These are phyloP conservation scores for Microtus pennsylvanicus DNA, from an alignment of 2,113 vertebrate genomes.

Conservation along the genomic window DNA sequence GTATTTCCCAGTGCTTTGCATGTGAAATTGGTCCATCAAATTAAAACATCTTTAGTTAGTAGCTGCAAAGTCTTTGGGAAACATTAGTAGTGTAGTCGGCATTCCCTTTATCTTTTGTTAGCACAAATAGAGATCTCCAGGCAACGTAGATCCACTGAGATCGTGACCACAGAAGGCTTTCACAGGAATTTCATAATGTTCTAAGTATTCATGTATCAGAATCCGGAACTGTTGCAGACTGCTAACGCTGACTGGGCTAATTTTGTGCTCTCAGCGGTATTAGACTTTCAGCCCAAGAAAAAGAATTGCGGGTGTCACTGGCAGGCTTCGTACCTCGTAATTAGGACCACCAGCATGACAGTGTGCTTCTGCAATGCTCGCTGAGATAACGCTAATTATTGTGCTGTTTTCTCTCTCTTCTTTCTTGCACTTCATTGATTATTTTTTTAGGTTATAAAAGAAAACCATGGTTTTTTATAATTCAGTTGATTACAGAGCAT, in stretches of 20 bases:
- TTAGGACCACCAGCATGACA: not conserved
- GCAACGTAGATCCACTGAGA: not conserved
- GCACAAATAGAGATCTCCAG: not conserved
- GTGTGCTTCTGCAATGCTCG: not conserved
- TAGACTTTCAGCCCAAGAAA: not conserved
- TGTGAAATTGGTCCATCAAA: not conserved
- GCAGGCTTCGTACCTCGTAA: not conserved
- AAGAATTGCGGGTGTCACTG: not conserved
- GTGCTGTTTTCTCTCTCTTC: not conserved
- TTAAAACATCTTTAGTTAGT: not conserved
- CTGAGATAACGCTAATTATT: not conserved
- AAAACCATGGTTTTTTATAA: not conserved
- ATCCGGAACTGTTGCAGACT: not conserved
- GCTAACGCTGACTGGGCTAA: not conserved
- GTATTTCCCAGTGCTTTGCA: not conserved
- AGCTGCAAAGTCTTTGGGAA: not conserved
- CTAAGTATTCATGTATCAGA: not conserved
- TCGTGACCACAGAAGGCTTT: not conserved
- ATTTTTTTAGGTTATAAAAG: constrained; percentile 1
- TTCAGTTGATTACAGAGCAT: not conserved
- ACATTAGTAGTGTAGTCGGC: not conserved
- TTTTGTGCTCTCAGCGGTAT: not conserved
- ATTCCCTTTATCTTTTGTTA: not conserved
- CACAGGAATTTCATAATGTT: not conserved
- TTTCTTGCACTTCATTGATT: not conserved